Evolutionary conservation across 2,797 vertebrate species (phyloP).

Genomic region (Mallotus villosus): DNA sequence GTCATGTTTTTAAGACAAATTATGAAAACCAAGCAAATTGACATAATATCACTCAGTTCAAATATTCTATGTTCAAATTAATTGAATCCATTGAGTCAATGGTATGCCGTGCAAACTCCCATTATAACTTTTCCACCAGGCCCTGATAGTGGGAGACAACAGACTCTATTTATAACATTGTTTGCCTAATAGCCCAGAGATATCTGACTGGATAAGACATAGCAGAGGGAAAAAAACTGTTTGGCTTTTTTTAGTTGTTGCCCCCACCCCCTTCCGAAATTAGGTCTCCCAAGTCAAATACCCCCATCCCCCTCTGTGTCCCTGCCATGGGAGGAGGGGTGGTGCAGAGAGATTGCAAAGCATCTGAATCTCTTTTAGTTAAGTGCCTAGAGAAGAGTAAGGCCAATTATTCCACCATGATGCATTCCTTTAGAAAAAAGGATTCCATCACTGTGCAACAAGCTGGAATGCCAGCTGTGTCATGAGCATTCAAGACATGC

Average conservation of each 20-base stretch:
- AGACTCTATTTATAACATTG: constrained; percentile 12
- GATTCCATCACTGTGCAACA: constrained; percentile 58
- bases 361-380: constrained; percentile 79
- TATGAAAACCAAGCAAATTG: constrained; percentile 56
- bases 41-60: constrained; percentile 52
- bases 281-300: constrained; percentile 70
- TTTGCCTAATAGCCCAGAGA: constrained; percentile 8
- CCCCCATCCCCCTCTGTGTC: constrained; percentile 64
- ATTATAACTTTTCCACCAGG: background rate
- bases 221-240: constrained; percentile 27
- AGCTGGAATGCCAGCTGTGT: constrained; percentile 60
- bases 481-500: constrained; percentile 41
- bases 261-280: constrained; percentile 58
- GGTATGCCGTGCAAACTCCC: constrained; percentile 9
- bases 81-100: constrained; percentile 26
- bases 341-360: constrained; percentile 66
- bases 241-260: constrained; percentile 62
- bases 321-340: constrained; percentile 68
- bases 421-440: constrained; percentile 74
- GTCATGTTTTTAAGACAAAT: too few species aligned
- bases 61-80: constrained; percentile 15
- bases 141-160: background rate
- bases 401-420: constrained; percentile 75
- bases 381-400: constrained; percentile 70
- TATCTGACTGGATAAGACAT: constrained; percentile 23